Conservation (phyloP, 2,888 invertebrate species). For the Tipula unca region DNA sequence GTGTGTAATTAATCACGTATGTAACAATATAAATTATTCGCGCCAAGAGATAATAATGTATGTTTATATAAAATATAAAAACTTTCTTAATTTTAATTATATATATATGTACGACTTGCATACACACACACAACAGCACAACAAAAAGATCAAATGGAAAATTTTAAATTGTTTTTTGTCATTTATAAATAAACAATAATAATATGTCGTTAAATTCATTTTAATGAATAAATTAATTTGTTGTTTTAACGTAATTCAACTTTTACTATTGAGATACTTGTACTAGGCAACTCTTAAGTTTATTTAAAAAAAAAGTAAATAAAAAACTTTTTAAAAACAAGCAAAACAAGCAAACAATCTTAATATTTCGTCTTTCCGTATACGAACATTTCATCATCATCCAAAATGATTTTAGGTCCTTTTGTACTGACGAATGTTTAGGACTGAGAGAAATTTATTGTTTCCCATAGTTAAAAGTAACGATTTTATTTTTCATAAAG, state of each 20-base stretch:
- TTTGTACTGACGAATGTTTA: too few species aligned
- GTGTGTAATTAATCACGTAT: neutral
- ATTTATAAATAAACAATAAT: neutral
- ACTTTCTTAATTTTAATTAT: constrained; percentile 8
- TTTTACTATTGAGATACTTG: neutral
- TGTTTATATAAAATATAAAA: neutral
- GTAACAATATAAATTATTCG: neutral
- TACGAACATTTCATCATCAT: too few species aligned
- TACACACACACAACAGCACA: neutral
- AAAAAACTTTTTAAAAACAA: too few species aligned
- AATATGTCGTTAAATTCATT: neutral
- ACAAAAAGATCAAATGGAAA: neutral
- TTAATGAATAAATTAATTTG: neutral
- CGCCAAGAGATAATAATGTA: neutral
- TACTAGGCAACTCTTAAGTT: neutral
- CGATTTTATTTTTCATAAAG: too few species aligned
- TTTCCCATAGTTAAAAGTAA: too few species aligned
- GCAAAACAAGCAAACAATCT: too few species aligned
- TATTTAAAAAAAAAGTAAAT: too few species aligned
- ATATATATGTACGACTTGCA: neutral
- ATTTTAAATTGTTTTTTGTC: neutral
- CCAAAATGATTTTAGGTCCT: too few species aligned
- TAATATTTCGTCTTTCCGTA: too few species aligned
- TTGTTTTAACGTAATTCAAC: neutral
- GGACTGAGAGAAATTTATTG: too few species aligned